Conservation (phyloP, 2,113 vertebrate species). For the Periophthalmus modestus region DNA sequence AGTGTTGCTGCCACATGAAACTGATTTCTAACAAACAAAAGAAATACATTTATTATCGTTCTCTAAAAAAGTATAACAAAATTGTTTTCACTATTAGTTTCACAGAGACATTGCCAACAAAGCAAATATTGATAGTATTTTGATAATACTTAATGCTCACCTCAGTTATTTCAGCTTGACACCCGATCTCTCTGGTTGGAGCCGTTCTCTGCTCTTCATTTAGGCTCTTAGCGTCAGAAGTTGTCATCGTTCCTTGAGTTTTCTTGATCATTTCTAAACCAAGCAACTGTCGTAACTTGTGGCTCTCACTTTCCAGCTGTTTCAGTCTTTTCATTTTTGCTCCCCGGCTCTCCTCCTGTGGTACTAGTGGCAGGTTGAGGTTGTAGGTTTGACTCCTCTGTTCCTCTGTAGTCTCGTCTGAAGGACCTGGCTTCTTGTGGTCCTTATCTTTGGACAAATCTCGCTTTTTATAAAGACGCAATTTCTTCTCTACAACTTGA, state of each 20-base stretch:
- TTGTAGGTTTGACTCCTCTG: slow-evolving; percentile 26
- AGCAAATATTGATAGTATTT: not conserved
- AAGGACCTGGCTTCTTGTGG: slow-evolving; percentile 4
- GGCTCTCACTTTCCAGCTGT: slow-evolving; percentile 63
- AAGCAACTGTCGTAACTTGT: slow-evolving; percentile 59
- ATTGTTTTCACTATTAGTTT: not conserved
- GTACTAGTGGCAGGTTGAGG: slow-evolving; percentile 13
- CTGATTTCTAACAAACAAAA: slow-evolving; percentile 38
- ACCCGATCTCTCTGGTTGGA: slow-evolving; percentile 33
- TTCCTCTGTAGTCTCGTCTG: slow-evolving; percentile 16
- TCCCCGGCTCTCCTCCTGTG: slow-evolving; percentile 36
- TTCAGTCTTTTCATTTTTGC: slow-evolving; percentile 54
- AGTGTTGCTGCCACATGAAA: slow-evolving; percentile 21
- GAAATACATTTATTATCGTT: not conserved
- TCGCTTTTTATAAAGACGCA: slow-evolving; percentile 2
- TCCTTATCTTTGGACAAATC: not conserved
- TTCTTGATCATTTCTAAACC: slow-evolving; percentile 53
- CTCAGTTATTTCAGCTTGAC: slow-evolving; percentile 45
- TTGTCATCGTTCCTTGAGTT: slow-evolving; percentile 46
- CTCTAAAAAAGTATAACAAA: not conserved
- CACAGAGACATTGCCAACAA: not conserved
- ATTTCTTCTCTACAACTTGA: slow-evolving; percentile 38
- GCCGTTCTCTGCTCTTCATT: not conserved
- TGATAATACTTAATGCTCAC: slow-evolving; percentile 26
- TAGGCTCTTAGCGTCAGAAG: not conserved